Conservation (phyloP, 1,140 invertebrate species). For the Pseudomyrmex sp. region DNA sequence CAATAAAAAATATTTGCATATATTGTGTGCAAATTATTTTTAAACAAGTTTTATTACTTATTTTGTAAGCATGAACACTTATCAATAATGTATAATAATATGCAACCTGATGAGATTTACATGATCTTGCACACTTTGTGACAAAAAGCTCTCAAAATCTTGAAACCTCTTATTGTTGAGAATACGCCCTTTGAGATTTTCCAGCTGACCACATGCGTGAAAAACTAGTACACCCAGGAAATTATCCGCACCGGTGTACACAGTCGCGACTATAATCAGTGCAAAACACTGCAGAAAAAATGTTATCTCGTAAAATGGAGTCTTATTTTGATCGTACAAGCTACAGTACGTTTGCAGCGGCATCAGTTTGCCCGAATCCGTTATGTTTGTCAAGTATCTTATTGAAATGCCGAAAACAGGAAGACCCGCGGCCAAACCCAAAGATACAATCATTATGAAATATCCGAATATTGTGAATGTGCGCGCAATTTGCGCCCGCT, state of each 20-base stretch:
- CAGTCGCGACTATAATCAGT: background rate
- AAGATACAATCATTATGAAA: background rate
- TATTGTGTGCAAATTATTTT: no score
- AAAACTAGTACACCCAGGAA: slow-evolving; percentile 35
- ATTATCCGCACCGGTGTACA: slow-evolving; percentile 21
- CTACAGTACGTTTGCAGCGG: slow-evolving; percentile 29
- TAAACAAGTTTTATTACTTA: no score
- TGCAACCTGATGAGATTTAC: slow-evolving; percentile 47
- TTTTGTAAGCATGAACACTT: no score
- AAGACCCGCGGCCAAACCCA: background rate
- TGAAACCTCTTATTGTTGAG: background rate
- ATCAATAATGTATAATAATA: background rate
- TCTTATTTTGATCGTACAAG: slow-evolving; percentile 10
- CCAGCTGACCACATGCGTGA: slow-evolving; percentile 30
- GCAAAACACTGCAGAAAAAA: background rate
- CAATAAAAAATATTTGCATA: no score
- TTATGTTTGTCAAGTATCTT: background rate
- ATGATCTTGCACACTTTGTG: slow-evolving; percentile 3
- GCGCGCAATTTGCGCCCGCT: background rate
- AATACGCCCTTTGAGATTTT: slow-evolving; percentile 32
- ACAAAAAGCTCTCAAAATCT: background rate
- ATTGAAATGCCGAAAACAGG: slow-evolving; percentile 27
- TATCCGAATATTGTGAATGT: background rate
- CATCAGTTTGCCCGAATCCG: background rate
- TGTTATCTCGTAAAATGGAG: slow-evolving; percentile 31